A percentile compares a stretch with the other conserved stretches of the same genome.
These are phyloP conservation scores for Acridotheres tristis DNA, from an alignment of 2,797 vertebrate genomes.

Conservation along the genomic window DNA sequence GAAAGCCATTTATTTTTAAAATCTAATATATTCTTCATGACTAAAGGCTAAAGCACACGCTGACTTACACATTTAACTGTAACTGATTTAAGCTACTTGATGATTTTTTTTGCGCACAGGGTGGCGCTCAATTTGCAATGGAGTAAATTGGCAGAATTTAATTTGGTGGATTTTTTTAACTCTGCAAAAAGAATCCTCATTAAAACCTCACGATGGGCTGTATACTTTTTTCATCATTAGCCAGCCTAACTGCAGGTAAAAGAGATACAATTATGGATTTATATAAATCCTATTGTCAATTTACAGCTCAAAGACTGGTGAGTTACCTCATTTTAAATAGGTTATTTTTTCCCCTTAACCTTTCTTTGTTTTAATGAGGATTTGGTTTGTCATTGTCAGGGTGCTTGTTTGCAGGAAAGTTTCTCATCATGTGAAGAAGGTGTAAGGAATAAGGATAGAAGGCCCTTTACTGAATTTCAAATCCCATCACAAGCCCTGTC, in stretches of 20 bases:
- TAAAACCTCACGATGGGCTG: constrained; percentile 88
- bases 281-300: constrained; percentile 97
- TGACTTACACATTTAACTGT: constrained; percentile 93
- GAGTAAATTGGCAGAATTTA: constrained; percentile 96
- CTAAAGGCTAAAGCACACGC: constrained; percentile 89
- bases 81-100: constrained; percentile 89
- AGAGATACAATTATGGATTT: constrained; percentile 96
- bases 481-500: not conserved
- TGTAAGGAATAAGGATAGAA: constrained; percentile 49
- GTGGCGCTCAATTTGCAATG: constrained; percentile 91
- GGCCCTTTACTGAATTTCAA: constrained; percentile 62
- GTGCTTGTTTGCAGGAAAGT: constrained; percentile 76
- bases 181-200: constrained; percentile 95
- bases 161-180: constrained; percentile 99
- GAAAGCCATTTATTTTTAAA: constrained; percentile 94
- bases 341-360: constrained; percentile 83
- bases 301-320: constrained; percentile 90
- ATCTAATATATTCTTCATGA: constrained; percentile 93
- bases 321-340: constrained; percentile 86
- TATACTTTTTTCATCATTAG: constrained; percentile 94
- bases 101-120: constrained; percentile 84
- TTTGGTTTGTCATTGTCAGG: constrained; percentile 79
- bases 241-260: constrained; percentile 91
- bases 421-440: constrained; percentile 67
- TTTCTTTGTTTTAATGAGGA: constrained; percentile 93